phyloP scores from a whole-genome alignment of 2,888 invertebrate genomes.

The Ennomos quercinarius region DNA sequence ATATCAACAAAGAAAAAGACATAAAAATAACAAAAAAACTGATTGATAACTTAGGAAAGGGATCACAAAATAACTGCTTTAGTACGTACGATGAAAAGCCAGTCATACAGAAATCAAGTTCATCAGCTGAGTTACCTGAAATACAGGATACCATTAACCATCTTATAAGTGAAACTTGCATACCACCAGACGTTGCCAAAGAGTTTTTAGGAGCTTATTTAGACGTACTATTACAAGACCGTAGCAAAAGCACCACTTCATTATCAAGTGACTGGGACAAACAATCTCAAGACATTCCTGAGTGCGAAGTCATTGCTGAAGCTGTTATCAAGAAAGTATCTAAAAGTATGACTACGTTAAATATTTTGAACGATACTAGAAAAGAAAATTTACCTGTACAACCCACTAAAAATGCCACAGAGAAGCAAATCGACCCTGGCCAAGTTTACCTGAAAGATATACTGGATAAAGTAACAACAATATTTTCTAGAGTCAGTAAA shows the following conservation, averaged over 20 bases:
- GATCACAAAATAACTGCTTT: slow-evolving; percentile 38
- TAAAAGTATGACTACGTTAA: slow-evolving; percentile 55
- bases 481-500: slow-evolving; percentile 56
- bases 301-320: slow-evolving; percentile 64
- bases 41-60: slow-evolving; percentile 59
- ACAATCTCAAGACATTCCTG: slow-evolving; percentile 31
- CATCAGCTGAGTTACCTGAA: slow-evolving; percentile 60
- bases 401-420: slow-evolving; percentile 25
- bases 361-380: slow-evolving; percentile 25
- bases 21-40: slow-evolving; percentile 67
- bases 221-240: slow-evolving; percentile 58
- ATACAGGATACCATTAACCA: slow-evolving; percentile 68
- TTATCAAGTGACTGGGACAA: slow-evolving; percentile 51
- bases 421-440: slow-evolving; percentile 51
- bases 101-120: slow-evolving; percentile 51
- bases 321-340: slow-evolving; percentile 59
- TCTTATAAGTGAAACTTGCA: slow-evolving; percentile 63
- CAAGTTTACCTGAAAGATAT: slow-evolving; percentile 64
- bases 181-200: slow-evolving; percentile 64
- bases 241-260: slow-evolving; percentile 49
- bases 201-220: slow-evolving; percentile 68
- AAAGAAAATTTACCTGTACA: slow-evolving; percentile 13
- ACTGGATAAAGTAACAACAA: slow-evolving; percentile 64
- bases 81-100: slow-evolving; percentile 36
- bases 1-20: slow-evolving; percentile 59